Percentiles rank a stretch among this genome's conserved stretches.
phyloP scores from a whole-genome alignment of 2,888 invertebrate genomes.

The Aporophyla lueneburgensis region DNA sequence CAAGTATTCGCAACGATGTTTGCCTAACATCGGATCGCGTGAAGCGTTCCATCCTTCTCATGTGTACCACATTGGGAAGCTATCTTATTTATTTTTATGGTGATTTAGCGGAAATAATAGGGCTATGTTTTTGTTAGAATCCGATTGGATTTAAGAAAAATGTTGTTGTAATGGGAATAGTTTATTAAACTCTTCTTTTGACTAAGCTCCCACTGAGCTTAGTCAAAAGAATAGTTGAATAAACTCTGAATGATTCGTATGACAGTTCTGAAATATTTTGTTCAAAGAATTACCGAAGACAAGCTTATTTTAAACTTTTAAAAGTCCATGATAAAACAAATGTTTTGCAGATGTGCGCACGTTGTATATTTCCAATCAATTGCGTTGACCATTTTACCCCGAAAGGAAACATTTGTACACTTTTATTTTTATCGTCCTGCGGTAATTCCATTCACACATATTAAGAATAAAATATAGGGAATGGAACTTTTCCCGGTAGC shows the following conservation, averaged over 20 bases:
- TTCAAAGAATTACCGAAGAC: too few relatives aligned
- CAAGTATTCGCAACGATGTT: conserved; percentile 76
- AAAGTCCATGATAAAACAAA: not conserved
- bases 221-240: too few relatives aligned
- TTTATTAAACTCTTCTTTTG: conserved; percentile 20
- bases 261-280: not conserved
- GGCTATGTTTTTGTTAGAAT: conserved; percentile 11
- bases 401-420: conserved; percentile 11
- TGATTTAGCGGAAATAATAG: conserved; percentile 13
- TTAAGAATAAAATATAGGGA: not conserved
- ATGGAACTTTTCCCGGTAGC: conserved; percentile 20
- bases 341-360: not conserved
- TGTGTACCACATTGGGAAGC: conserved; percentile 55
- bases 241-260: too few relatives aligned
- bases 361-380: not conserved
- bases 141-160: not conserved
- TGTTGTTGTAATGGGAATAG: not conserved
- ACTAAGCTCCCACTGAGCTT: too few relatives aligned
- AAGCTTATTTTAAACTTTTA: not conserved
- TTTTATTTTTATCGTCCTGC: conserved; percentile 26
- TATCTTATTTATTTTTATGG: conserved; percentile 36
- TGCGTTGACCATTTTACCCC: not conserved
- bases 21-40: conserved; percentile 67
- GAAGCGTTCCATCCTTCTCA: conserved; percentile 50
- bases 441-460: conserved; percentile 35